Evolutionary conservation across 2,797 vertebrate genomes (phyloP).

Genomic region (Margarornis squamiger): DNA sequence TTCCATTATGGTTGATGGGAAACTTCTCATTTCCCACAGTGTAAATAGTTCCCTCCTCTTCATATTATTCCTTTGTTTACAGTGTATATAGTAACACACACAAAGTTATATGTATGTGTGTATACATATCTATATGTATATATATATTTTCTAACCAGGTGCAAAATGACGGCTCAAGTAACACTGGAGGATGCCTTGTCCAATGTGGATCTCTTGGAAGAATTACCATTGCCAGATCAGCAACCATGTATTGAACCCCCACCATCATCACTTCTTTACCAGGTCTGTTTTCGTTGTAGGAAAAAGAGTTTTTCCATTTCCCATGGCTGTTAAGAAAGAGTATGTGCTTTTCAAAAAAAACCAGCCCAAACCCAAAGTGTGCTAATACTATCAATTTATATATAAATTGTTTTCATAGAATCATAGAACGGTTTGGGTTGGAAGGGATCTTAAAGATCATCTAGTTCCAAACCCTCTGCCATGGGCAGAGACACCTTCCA

Average conservation of each 20-base stretch:
- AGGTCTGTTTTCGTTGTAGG: slow-evolving; percentile 62
- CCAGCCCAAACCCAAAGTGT: neutral
- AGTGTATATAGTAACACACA: neutral
- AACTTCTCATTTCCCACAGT: neutral
- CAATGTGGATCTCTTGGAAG: slow-evolving; percentile 84
- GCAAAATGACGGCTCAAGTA: slow-evolving; percentile 81
- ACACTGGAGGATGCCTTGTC: slow-evolving; percentile 83
- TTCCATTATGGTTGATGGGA: neutral
- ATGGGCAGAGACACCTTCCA: neutral
- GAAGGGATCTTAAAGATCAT: neutral
- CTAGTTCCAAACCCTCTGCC: neutral
- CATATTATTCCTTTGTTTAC: neutral
- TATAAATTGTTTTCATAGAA: neutral
- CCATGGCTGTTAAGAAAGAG: neutral
- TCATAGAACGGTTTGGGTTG: neutral
- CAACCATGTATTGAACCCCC: slow-evolving; percentile 84
- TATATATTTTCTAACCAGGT: slow-evolving; percentile 11
- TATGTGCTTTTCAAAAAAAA: neutral
- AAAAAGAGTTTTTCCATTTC: neutral
- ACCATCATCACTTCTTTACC: slow-evolving; percentile 81
- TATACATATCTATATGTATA: neutral
- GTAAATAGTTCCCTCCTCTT: neutral
- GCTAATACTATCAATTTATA: neutral
- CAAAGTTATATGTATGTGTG: neutral
- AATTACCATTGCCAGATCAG: slow-evolving; percentile 81